Conservation (phyloP, 2,113 vertebrate genomes). For the Myodes glareolus region DNA sequence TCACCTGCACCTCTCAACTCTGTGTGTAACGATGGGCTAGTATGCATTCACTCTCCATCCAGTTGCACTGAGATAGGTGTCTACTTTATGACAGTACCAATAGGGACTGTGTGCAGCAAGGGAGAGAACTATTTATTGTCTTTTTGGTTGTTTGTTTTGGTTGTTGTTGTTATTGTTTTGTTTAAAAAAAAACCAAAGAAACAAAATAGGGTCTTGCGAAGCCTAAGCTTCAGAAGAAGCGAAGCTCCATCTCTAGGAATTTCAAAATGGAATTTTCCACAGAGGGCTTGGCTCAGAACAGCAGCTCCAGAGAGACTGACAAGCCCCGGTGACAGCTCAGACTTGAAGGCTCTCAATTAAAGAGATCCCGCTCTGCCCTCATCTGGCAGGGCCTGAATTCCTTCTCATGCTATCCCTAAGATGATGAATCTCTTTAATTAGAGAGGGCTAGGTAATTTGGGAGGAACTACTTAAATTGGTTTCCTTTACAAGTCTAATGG, state of each 20-base stretch:
- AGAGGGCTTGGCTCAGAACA: background rate
- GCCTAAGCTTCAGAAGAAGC: background rate
- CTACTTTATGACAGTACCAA: background rate
- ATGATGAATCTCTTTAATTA: conserved; percentile 62
- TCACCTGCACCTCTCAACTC: conserved; percentile 43
- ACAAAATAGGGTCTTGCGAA: background rate
- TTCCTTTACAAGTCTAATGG: conserved; percentile 62
- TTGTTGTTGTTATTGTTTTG: no score
- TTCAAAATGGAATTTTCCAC: conserved; percentile 51
- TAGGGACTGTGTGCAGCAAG: background rate
- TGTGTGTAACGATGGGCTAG: background rate
- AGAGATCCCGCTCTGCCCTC: conserved; percentile 79
- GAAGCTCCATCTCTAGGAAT: conserved; percentile 42
- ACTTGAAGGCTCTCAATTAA: conserved; percentile 58
- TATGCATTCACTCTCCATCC: conserved; percentile 38
- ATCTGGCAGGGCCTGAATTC: conserved; percentile 70
- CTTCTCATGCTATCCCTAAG: background rate
- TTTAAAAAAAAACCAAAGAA: background rate
- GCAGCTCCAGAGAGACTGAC: conserved; percentile 47
- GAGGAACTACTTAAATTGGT: conserved; percentile 60
- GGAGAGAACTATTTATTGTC: background rate
- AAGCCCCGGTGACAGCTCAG: conserved; percentile 41
- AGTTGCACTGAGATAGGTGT: conserved; percentile 55
- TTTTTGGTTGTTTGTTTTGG: background rate
- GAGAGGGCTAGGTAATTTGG: conserved; percentile 9